These are phyloP conservation scores for Todiramphus saurophagus DNA, from an alignment of 2,113 vertebrate species.

Conservation along the genomic window DNA sequence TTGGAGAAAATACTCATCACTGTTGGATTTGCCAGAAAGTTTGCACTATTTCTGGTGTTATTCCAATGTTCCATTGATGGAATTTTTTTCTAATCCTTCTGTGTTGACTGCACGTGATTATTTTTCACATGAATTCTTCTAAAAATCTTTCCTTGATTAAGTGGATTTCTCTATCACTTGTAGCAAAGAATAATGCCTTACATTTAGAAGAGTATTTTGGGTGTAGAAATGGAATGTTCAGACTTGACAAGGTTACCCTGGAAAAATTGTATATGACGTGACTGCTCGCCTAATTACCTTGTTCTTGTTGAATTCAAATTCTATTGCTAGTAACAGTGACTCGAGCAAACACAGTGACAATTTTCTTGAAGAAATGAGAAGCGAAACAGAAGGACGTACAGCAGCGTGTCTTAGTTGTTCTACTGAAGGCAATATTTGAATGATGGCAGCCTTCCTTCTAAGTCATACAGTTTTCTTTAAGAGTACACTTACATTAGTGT, in stretches of 20 bases:
- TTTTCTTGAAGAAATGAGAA: neutral
- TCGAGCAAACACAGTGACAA: neutral
- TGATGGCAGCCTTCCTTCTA: neutral
- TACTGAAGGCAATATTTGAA: neutral
- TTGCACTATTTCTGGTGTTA: neutral
- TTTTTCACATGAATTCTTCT: neutral
- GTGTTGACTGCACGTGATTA: neutral
- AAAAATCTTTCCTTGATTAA: neutral
- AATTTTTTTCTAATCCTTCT: neutral
- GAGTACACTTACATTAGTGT: neutral
- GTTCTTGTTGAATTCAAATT: neutral
- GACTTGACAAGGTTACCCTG: neutral
- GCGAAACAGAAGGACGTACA: neutral
- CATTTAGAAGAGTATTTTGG: neutral
- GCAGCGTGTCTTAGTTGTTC: neutral
- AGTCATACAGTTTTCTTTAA: neutral
- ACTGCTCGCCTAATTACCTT: neutral
- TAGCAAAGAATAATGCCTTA: neutral
- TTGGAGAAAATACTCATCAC: neutral
- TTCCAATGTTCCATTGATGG: neutral
- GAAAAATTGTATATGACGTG: neutral
- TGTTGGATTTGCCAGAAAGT: neutral
- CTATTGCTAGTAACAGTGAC: neutral
- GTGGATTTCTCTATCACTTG: neutral
- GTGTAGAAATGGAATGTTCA: neutral